Base-by-base conservation (phyloP, 1,140 invertebrate species). In the Sminthurides bifidus region DNA sequence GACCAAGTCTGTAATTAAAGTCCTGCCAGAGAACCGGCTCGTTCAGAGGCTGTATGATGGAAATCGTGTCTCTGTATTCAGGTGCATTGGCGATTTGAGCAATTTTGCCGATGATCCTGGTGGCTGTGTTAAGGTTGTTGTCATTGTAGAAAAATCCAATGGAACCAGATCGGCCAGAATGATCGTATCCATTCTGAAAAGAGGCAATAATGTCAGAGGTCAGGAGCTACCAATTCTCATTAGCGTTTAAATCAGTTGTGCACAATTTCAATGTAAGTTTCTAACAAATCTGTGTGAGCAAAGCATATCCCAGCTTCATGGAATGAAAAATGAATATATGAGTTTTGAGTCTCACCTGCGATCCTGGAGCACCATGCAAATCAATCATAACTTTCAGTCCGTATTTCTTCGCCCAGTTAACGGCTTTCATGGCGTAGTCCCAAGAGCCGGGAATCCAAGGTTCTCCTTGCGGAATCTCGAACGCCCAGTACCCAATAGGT, bases 401-500 rank as follows among this genome's bases (percentile, higher is more conserved):
- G 23, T 62, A 40, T 15, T 15, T 62, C n/a, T 30, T 58, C 4
- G 55, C 56, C 60, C 60, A 62, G 6, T 53, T 56, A n/a, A 23
- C 31, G 17, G 59, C 59, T 23, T 24, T 56, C 14, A 57, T 27
- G 15, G 44, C 60, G 27, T 62, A 62, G 29, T 58, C 56, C 60
- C 60, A 62, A 15, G 35, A 26, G 1, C 60, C 58, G 15, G 14
- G 19, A 27, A 62, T 43, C 56, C 56, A 62, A 21, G 60, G 60
- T 31, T 62, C 60, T 5, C 56, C 60, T 10, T 21, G 1, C 19
- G n/a, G n/a, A n/a, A 58, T 58, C 14, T 58, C 60, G 29, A 58
- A 40, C 12, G 61, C 61, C 61, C 61, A 63, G 35, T 63, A 59
- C 1, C 61, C 61, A 23, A 63, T 40, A 5, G 61, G 61, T 54